Conservation (phyloP, 2,797 vertebrate species). For the Phrynocephalus guinanensis region DNA sequence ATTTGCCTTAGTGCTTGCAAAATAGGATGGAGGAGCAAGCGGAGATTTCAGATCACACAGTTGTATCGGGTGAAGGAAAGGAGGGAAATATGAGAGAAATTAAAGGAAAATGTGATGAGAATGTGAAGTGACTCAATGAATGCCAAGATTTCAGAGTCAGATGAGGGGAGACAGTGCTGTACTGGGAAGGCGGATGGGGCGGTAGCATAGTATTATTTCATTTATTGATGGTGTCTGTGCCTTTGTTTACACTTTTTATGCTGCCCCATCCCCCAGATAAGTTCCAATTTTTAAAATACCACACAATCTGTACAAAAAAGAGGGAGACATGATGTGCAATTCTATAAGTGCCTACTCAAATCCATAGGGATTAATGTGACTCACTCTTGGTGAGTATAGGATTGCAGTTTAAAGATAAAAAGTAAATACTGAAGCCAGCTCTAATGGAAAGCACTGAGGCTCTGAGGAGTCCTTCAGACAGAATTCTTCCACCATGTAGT, state of each 20-base stretch:
- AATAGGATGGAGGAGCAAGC: constrained; percentile 43
- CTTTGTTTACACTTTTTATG: constrained; percentile 1
- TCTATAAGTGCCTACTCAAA: neutral
- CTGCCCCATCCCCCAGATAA: neutral
- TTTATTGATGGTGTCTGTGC: constrained; percentile 6
- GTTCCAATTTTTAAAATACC: neutral
- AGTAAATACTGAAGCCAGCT: neutral
- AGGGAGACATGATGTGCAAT: neutral
- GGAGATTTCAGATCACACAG: constrained; percentile 9
- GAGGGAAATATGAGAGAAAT: constrained; percentile 33
- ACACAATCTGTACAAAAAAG: neutral
- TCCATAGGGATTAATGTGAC: neutral
- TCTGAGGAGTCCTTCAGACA: neutral
- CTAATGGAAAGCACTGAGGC: neutral
- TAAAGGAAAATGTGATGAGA: neutral
- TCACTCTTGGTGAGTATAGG: neutral
- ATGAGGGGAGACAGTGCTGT: neutral
- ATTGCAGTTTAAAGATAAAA: neutral
- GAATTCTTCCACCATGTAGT: neutral
- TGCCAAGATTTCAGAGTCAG: neutral
- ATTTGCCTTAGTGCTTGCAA: constrained; percentile 62
- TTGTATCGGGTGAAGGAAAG: constrained; percentile 33
- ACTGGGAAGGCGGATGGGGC: rapidly evolving
- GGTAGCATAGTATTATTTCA: neutral
- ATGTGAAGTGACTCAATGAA: neutral